Base-by-base conservation (phyloP, 2,113 vertebrate species). In the Phalacrocorax brasilianus region DNA sequence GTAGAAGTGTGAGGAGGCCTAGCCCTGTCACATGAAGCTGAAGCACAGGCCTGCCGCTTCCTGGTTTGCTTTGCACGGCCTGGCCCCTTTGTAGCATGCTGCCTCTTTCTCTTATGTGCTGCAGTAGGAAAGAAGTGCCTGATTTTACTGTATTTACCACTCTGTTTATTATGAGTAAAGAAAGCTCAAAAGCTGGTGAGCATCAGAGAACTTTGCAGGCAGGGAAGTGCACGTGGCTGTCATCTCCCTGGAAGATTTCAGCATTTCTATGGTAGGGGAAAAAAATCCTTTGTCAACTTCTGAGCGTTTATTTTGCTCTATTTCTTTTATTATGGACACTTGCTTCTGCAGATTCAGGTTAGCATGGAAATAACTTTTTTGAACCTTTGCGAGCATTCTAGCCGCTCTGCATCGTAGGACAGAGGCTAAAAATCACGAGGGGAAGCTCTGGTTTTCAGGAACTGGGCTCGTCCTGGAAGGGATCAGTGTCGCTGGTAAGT, bases 331-430 rank as follows among this genome's bases (percentile, higher is more conserved):
- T 59, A 16, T 1, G 22, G 27, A 24, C 12, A 2, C 24, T 83
- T 91, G 22, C n/a, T 86, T 77, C 44, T 75, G 52, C 9, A n/a
- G 14, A 33, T 33, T 71, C 35, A 47, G 52, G 19, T 82, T 74
- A 75, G 52, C 20, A 11, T 17, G 32, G 33, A 30, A 85, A 66
- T 32, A n/a, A 30, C 10, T 49, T 44, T 44, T 24, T 61, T n/a
- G 17, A 50, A 27, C 28, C 26, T 35, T 56, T 63, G 32, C 1
- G 27, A 62, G 45, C 8, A 4, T 67, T 74, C 52, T 11, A n/a
- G 42, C 49, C 17, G 13, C 11, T 62, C 30, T 30, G 4, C 26
- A 50, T 23, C 3, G 0, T 16, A 47, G 55, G 18, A 5, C 0
- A 40, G 55, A 42, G 55, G 20, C 8, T 55, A 49, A 67, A 87